Percentiles rank a stretch among this genome's conserved stretches.
Conservation (phyloP, 2,888 invertebrate species). For the Adelognathus sp. region DNA sequence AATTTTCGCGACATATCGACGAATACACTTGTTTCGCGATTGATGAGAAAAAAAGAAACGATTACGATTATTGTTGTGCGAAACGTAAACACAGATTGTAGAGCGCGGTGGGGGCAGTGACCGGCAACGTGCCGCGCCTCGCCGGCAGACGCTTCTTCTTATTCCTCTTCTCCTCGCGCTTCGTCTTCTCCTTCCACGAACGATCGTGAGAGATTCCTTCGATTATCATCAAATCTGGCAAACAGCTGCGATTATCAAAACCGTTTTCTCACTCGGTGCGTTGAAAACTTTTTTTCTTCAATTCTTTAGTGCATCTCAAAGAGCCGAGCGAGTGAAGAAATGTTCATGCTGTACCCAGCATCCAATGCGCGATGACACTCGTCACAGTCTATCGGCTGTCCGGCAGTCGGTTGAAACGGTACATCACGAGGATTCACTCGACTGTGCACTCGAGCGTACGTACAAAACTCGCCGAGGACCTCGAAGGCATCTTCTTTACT, state of each 20-base stretch:
- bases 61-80: not conserved
- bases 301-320: no score
- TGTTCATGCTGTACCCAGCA: no score
- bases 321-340: no score
- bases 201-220: slow-evolving; percentile 19
- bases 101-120: slow-evolving; percentile 49
- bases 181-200: slow-evolving; percentile 16
- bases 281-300: not conserved
- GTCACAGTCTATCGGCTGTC: slow-evolving; percentile 56
- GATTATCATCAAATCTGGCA: slow-evolving; percentile 10
- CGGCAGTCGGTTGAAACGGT: slow-evolving; percentile 52
- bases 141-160: slow-evolving; percentile 37
- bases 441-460: slow-evolving; percentile 26
- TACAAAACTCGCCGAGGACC: not conserved
- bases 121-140: slow-evolving; percentile 52
- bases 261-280: not conserved
- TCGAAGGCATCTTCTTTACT: slow-evolving; percentile 49
- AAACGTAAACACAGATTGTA: slow-evolving; percentile 14
- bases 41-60: no score
- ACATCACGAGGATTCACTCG: slow-evolving; percentile 59
- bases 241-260: not conserved
- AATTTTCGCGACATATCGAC: not conserved
- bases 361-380: slow-evolving; percentile 57
- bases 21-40: no score
- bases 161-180: not conserved